Evolutionary conservation across 2,113 vertebrate genomes (phyloP).

Genomic region (Desmodus rotundus): DNA sequence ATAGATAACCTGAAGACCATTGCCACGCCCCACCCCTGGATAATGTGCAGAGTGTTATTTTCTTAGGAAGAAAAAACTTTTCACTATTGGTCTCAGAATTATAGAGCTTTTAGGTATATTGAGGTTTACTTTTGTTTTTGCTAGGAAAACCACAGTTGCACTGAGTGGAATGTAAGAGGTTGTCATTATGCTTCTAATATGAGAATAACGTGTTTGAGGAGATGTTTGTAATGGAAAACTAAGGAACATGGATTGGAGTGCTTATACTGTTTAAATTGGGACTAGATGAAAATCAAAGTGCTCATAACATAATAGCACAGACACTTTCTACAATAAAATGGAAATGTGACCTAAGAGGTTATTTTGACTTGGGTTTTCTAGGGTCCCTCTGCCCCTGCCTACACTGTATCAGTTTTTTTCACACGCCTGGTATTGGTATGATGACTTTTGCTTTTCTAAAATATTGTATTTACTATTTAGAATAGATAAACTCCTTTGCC

Average conservation of each 20-base stretch:
- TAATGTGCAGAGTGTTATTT: slow-evolving; percentile 68
- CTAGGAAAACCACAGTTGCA: neutral
- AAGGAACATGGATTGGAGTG: neutral
- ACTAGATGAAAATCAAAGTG: neutral
- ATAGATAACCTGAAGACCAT: slow-evolving; percentile 77
- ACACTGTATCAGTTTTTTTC: neutral
- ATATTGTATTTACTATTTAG: neutral
- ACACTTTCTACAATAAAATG: neutral
- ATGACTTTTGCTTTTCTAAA: neutral
- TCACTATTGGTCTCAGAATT: slow-evolving; percentile 65
- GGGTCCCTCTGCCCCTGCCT: neutral
- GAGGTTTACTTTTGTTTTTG: slow-evolving; percentile 53
- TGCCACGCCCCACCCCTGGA: slow-evolving; percentile 77
- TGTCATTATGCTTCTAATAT: slow-evolving; percentile 56
- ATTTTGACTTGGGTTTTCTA: neutral
- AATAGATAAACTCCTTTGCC: neutral
- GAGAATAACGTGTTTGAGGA: slow-evolving; percentile 55
- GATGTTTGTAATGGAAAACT: slow-evolving; percentile 48
- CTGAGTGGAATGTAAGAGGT: slow-evolving; percentile 9
- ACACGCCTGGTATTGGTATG: neutral
- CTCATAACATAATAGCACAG: neutral
- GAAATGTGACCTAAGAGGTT: neutral
- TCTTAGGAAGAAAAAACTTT: slow-evolving; percentile 61
- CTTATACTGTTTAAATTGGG: neutral
- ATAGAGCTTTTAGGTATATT: slow-evolving; percentile 50